Base-by-base conservation (phyloP, 2,797 vertebrate genomes). In the Sebastes wilsoni region DNA sequence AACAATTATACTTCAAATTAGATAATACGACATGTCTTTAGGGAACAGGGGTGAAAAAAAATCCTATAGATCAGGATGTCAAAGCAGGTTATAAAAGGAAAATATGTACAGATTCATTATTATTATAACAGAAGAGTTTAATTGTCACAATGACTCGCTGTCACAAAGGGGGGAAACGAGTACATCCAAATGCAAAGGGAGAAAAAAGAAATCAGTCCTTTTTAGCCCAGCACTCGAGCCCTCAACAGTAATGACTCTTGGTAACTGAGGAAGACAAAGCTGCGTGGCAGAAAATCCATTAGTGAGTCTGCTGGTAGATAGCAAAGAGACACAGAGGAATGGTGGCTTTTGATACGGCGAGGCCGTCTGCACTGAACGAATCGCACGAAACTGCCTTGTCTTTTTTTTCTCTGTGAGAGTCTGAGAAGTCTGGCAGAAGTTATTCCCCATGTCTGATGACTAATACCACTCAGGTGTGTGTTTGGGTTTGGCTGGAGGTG, bases 281-380 rank as follows among this genome's bases (percentile, higher is more conserved):
- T 64, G 58, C 52, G 20, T 84, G 88, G 87, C 79, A 82, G 81
- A 81, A 87, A 89, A 87, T 89, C 89, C 90, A 87, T 91, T 84
- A 88, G 84, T 20, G 84, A 72, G 79, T 90, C 82, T 76, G 77
- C 76, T 59, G 85, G 80, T 28, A 56, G 83, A 86, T 62, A 79
- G 80, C 65, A 36, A 77, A 69, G 84, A 86, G 73, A 86, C 81
- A 76, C 83, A 32, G 82, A 85, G 82, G 70, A 87, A 79, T 55
- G 86, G 72, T 77, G 84, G 73, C 83, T 77, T 83, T 76, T 84
- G 84, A 87, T 79, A 62, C 28, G 2, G 69, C 9, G 5, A 60
- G 77, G 66, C 66, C 49, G n/a, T 20, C 73, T 58, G 52, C 74
- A 25, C 59, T 32, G 60, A 66, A 72, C 76, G 66, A 68, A 62